These are phyloP conservation scores for Scaptomyza reducta DNA, from an alignment of 2,888 invertebrate genomes.

Conservation along the genomic window DNA sequence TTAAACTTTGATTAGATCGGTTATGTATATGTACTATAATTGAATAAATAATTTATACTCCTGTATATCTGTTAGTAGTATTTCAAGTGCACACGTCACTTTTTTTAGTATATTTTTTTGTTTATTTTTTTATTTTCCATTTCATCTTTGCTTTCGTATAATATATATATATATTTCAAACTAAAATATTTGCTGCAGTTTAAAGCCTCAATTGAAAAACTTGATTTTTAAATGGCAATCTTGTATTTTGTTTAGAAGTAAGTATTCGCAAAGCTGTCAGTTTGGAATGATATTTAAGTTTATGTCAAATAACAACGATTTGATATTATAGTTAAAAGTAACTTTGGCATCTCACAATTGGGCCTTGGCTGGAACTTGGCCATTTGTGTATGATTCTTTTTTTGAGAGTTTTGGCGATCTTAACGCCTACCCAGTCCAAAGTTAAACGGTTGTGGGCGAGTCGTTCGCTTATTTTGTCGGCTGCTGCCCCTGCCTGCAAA, in stretches of 20 bases:
- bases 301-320: constrained; percentile 14
- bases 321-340: constrained; percentile 18
- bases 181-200: constrained; percentile 41
- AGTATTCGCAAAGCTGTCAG: constrained; percentile 19
- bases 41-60: constrained; percentile 40
- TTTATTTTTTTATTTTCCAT: constrained; percentile 30
- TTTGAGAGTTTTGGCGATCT: constrained; percentile 16
- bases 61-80: constrained; percentile 38
- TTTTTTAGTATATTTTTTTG: constrained; percentile 21
- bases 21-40: constrained; percentile 52
- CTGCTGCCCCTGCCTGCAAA: constrained; percentile 39
- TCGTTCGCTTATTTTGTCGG: constrained; percentile 66
- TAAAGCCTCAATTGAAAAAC: constrained; percentile 43
- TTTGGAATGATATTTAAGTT: constrained; percentile 35
- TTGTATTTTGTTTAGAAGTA: constrained; percentile 5
- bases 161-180: constrained; percentile 38
- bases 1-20: constrained; percentile 62
- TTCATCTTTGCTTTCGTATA: constrained; percentile 35
- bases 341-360: constrained; percentile 21
- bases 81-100: constrained; percentile 56
- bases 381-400: neutral
- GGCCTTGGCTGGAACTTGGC: constrained; percentile 48
- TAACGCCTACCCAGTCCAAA: constrained; percentile 86
- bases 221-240: constrained; percentile 24
- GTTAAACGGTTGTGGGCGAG: constrained; percentile 84